A percentile compares a stretch with the other conserved stretches of the same genome.
Evolutionary conservation across 2,888 invertebrate species (phyloP).

Genomic region (Callyntrura sp.): DNA sequence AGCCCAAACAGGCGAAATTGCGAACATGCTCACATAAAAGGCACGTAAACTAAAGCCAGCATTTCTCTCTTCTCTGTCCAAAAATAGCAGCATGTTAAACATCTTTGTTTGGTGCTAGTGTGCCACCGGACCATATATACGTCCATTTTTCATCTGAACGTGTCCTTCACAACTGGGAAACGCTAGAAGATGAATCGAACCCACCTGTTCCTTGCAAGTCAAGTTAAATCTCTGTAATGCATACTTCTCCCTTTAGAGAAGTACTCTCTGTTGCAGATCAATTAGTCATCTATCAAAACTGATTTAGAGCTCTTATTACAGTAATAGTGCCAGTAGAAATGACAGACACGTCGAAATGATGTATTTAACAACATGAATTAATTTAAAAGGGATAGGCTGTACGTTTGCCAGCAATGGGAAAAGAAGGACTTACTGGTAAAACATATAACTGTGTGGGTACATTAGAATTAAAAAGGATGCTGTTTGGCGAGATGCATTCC

Average conservation of each 20-base stretch:
- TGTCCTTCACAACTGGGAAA: constrained; percentile 22
- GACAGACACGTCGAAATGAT: background rate
- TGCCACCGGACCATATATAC: background rate
- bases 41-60: too few species aligned
- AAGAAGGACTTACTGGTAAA: background rate
- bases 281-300: constrained; percentile 33
- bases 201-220: background rate
- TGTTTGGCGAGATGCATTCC: background rate
- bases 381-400: background rate
- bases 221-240: background rate
- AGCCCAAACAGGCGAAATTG: background rate
- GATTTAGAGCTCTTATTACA: constrained; percentile 23
- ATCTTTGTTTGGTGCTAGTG: background rate
- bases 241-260: background rate
- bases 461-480: background rate
- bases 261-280: background rate
- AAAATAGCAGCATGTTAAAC: constrained; percentile 21
- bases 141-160: background rate
- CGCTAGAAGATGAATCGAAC: background rate
- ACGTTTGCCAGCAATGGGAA: background rate
- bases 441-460: background rate
- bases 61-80: constrained; percentile 1
- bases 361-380: background rate
- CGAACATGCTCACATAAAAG: too few species aligned
- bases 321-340: background rate